Evolutionary conservation across 2,888 invertebrate genomes (phyloP).

Genomic region (Nasonovia ribisnigri): DNA sequence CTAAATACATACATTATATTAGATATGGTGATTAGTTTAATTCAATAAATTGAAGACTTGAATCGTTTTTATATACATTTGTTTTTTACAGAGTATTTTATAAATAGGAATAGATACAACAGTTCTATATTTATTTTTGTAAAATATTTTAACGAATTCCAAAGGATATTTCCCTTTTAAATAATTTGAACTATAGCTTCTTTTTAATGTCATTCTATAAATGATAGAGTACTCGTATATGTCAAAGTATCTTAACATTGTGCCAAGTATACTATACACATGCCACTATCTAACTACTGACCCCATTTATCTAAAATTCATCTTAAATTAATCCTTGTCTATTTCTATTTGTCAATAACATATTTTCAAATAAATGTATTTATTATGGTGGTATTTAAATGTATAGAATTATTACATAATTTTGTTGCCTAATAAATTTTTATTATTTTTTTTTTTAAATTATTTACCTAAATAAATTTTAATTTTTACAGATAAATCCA

Average conservation of each 20-base stretch:
- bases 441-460: not conserved
- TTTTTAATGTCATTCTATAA: constrained; percentile 62
- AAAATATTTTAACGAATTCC: not conserved
- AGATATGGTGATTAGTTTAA: not conserved
- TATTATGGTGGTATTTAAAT: not conserved
- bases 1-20: not conserved
- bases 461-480: not conserved
- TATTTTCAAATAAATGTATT: constrained; percentile 29
- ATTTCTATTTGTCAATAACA: not conserved
- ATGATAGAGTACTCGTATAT: constrained; percentile 41
- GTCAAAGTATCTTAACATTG: constrained; percentile 48
- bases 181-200: constrained; percentile 55
- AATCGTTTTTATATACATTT: not conserved
- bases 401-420: not conserved
- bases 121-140: not conserved
- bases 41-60: not conserved
- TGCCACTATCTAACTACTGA: constrained; percentile 53
- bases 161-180: not conserved
- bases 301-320: constrained; percentile 51
- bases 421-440: not conserved
- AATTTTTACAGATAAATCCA: constrained; percentile 27
- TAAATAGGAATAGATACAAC: not conserved
- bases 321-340: not conserved
- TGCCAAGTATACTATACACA: constrained; percentile 55
- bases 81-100: not conserved